These are phyloP conservation scores for Aphaenogaster ashmeadi DNA, from an alignment of 1,140 invertebrate genomes.

Conservation along the genomic window DNA sequence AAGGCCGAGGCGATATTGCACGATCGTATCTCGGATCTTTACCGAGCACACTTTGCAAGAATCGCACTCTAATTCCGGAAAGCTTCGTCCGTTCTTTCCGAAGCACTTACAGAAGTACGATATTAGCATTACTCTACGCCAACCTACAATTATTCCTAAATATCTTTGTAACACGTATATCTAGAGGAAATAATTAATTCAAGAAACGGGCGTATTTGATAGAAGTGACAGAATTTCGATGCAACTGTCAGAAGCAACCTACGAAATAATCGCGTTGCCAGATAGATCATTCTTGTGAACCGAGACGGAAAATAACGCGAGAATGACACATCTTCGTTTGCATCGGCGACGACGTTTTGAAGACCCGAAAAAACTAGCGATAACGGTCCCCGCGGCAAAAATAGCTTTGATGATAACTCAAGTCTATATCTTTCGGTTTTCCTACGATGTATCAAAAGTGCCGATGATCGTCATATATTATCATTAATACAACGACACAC, in stretches of 20 bases:
- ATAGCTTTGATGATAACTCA: not conserved
- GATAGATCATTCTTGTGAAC: not conserved
- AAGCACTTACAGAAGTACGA: constrained; percentile 31
- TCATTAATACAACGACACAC: not conserved
- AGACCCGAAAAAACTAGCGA: constrained; percentile 7
- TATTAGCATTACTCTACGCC: constrained; percentile 43
- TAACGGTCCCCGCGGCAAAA: not conserved
- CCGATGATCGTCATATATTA: not conserved
- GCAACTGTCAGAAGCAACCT: not conserved
- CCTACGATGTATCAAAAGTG: constrained; percentile 15
- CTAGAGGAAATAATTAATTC: constrained; percentile 44
- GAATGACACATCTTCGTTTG: not conserved
- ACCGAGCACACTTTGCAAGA: constrained; percentile 10
- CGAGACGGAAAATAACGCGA: not conserved
- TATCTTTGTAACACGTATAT: constrained; percentile 64
- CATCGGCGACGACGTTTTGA: constrained; percentile 17
- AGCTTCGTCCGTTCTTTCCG: constrained; percentile 15
- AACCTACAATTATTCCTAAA: constrained; percentile 75
- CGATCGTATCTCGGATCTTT: constrained; percentile 30
- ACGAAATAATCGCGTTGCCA: not conserved
- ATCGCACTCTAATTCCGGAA: constrained; percentile 38
- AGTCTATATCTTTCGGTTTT: not conserved
- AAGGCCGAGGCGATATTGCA: constrained; percentile 53
- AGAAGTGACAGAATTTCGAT: constrained; percentile 39
- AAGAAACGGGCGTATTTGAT: constrained; percentile 20